Conservation (phyloP, 2,113 vertebrate genomes). For the Delphinus delphis region DNA sequence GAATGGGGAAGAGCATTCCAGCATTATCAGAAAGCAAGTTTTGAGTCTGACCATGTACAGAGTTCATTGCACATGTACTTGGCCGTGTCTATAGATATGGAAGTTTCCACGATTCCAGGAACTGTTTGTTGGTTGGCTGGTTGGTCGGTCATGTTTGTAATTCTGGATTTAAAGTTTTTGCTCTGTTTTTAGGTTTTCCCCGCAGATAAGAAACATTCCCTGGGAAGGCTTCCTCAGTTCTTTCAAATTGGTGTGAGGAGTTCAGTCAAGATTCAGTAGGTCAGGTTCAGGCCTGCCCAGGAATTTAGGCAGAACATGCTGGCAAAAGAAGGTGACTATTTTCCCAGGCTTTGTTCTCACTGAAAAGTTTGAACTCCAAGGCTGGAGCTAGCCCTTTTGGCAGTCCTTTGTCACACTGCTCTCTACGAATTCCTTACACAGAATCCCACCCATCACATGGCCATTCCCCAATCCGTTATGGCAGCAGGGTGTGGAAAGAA, state of each 20-base stretch:
- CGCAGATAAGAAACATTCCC: background rate
- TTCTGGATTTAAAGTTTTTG: background rate
- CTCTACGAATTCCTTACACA: background rate
- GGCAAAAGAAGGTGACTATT: background rate
- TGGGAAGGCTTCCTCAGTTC: background rate
- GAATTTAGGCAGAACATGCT: background rate
- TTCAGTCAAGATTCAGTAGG: background rate
- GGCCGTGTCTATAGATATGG: background rate
- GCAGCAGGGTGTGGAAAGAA: background rate
- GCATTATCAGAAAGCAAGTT: background rate
- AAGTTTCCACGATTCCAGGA: background rate
- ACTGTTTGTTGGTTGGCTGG: too few species aligned
- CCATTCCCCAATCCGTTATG: background rate
- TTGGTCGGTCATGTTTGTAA: background rate
- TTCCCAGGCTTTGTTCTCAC: background rate
- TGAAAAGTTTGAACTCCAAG: background rate
- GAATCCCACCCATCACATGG: background rate
- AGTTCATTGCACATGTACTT: background rate
- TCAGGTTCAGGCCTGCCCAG: background rate
- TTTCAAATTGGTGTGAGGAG: background rate
- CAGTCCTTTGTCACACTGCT: background rate
- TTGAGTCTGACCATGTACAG: background rate
- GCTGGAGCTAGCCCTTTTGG: background rate
- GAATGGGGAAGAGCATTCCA: background rate
- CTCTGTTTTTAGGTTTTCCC: background rate